Evolutionary conservation across 2,888 invertebrate species (phyloP), one percentile per base, ranked within the genome.

Genomic region (Drosophila hamatofila): DNA sequence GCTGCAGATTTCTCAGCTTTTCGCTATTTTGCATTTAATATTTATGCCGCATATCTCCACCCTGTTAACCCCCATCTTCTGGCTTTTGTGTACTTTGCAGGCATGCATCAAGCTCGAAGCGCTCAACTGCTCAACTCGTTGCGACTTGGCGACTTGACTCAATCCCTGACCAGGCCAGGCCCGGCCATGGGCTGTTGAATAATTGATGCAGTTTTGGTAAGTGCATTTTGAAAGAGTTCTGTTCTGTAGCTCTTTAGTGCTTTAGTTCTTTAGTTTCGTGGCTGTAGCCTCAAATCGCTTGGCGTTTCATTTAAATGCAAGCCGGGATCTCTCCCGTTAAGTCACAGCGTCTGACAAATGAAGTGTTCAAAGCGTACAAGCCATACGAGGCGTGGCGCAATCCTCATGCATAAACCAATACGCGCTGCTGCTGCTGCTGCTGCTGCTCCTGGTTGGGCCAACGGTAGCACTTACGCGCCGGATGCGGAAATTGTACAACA

Each of bases 141-240:
- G 82, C 79, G 70, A 88, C 78, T 81, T 84, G 85, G 85, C 85
- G 82, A 84, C 84, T 84, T 88, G 82, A 63, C 82, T 72, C 76
- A 73, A 83, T 84, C 88, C 82, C 89, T 89, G 89, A 89, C 88
- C 88, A 84, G 82, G 67, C 78, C 85, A 7, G 61, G 72, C 75
- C 62, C 71, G 80, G 83, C 87, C 88, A 76, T 76, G 78, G 87
- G 74, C 89, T 85, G 84, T 70, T 85, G 90, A 85, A 85, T 85
- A 89, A 85, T 85, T 88, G 90, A 89, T 85, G 90, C 90, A 85
- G 90, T 85, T 85, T 89, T 82, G 84, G 84, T 85, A 89, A 85
- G 88, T 89, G 84, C 86, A 85, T 85, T 89, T 85, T 80, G 70
- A 87, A 73, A 82, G 80, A 80, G 77, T 76, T 72, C 68, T 59